Evolutionary conservation across 2,113 vertebrate species (phyloP), one percentile per base, ranked within the genome.

Genomic region (Erinaceus europaeus): DNA sequence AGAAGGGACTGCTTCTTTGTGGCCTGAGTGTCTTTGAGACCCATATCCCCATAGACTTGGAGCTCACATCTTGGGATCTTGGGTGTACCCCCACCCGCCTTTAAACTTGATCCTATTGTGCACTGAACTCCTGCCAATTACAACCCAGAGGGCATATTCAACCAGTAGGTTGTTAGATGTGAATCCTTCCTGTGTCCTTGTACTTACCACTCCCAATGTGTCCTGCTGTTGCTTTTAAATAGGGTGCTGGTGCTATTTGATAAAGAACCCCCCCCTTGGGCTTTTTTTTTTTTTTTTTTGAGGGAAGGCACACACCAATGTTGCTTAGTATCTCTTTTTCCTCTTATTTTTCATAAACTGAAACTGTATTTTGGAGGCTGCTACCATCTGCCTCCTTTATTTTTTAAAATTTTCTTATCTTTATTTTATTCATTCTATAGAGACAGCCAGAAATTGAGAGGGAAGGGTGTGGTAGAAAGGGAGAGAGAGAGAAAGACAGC

Each of bases 241-340:
- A 3, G 40, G 48, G 75, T 2, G 7, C 76, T 42, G 44, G 23
- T 55, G 69, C 68, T 86, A 4, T 20, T 61, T 34, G 74, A 18
- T 55, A 32, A n/a, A 48, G n/a, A 48, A n/a, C n/a, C n/a, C n/a
- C n/a, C 8, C 38, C 15, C 2, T 11, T 25, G 55, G 11, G 9
- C 29, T 29, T 29, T 57, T 57, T 21, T 57, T 57, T 57, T 27
- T 8, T 57, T 57, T 0, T 5, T 13, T 40, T 68, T 52, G 0
- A 2, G 1, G 9, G 36, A 59, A 13, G 4, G 2, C 0, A 1
- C 5, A 17, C 29, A 2, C 27, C 18, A 23, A 4, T 0, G 48
- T 5, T 4, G 53, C 27, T 52, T 53, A 0, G 14, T 13, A 40
- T 77, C 32, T n/a, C n/a, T n/a, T n/a, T n/a, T n/a, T n/a, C n/a